phyloP scores from a whole-genome alignment of 2,888 invertebrate genomes.

The Cephus sareptanus region DNA sequence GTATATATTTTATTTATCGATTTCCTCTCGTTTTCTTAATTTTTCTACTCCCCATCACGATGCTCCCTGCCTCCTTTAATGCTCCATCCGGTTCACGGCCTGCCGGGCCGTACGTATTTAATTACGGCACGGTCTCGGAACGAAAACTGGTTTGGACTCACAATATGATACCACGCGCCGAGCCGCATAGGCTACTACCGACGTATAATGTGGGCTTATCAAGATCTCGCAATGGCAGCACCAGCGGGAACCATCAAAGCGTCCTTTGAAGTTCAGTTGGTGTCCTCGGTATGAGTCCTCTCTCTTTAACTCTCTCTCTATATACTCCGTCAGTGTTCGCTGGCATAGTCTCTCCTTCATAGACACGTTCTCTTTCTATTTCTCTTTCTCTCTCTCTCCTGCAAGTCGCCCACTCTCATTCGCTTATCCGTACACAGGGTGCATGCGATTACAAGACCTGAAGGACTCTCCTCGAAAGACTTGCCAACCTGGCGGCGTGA shows the following conservation, averaged over 20 bases:
- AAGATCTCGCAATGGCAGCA: constrained; percentile 59
- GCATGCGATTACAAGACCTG: background rate
- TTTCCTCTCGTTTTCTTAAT: background rate
- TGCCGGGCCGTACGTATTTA: constrained; percentile 51
- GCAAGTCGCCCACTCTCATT: constrained; percentile 22
- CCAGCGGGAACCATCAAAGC: constrained; percentile 62
- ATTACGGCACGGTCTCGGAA: constrained; percentile 46
- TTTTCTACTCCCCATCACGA: background rate
- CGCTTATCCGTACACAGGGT: constrained; percentile 1
- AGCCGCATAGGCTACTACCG: constrained; percentile 38
- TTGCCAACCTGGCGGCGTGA: background rate
- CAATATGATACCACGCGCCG: constrained; percentile 39
- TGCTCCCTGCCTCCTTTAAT: background rate
- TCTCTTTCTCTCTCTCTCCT: constrained; percentile 8
- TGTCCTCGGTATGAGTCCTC: constrained; percentile 43
- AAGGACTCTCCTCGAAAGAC: background rate
- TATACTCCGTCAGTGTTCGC: constrained; percentile 12
- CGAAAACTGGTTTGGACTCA: constrained; percentile 56
- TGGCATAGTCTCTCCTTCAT: constrained; percentile 16
- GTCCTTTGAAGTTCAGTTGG: constrained; percentile 61
- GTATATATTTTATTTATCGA: background rate
- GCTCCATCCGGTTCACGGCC: constrained; percentile 31
- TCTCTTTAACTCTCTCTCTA: constrained; percentile 11
- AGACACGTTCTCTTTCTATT: constrained; percentile 33
- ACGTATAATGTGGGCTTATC: constrained; percentile 60